Conservation (phyloP, 2,888 invertebrate genomes). For the Ephialtes manifestator region DNA sequence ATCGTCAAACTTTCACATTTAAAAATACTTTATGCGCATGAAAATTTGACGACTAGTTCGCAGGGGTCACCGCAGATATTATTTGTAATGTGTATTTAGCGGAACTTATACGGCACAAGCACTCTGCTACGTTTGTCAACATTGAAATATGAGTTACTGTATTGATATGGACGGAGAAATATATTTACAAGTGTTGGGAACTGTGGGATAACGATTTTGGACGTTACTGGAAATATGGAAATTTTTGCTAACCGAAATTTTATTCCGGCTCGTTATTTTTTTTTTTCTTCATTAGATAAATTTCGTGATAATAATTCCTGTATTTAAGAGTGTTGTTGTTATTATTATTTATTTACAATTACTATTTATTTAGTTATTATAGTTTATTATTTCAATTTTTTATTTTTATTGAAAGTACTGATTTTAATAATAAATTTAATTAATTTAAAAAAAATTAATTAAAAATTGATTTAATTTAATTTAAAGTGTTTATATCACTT, state of each 20-base stretch:
- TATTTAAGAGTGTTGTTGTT: too few relatives aligned
- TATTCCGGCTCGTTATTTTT: too few relatives aligned
- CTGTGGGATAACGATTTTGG: not conserved
- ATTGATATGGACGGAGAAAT: not conserved
- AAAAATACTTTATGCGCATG: slow-evolving; percentile 28
- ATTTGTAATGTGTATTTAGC: not conserved
- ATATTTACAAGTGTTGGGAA: not conserved
- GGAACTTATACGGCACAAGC: not conserved
- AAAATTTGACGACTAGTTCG: slow-evolving; percentile 23
- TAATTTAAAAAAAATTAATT: too few relatives aligned
- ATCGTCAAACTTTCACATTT: slow-evolving; percentile 28
- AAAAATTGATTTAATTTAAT: too few relatives aligned
- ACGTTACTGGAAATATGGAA: not conserved
- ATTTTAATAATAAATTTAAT: too few relatives aligned
- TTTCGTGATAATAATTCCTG: too few relatives aligned
- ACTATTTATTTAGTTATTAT: too few relatives aligned
- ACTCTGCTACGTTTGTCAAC: slow-evolving; percentile 4
- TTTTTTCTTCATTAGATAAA: too few relatives aligned
- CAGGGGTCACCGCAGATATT: slow-evolving; percentile 8
- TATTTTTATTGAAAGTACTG: too few relatives aligned
- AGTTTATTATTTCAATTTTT: too few relatives aligned
- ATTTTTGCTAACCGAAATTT: not conserved
- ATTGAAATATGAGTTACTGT: not conserved
- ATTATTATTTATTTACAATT: too few relatives aligned
- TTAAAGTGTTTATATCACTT: too few relatives aligned